phyloP scores from a whole-genome alignment of 2,888 invertebrate species.

The Patella ulyssiponensis region DNA sequence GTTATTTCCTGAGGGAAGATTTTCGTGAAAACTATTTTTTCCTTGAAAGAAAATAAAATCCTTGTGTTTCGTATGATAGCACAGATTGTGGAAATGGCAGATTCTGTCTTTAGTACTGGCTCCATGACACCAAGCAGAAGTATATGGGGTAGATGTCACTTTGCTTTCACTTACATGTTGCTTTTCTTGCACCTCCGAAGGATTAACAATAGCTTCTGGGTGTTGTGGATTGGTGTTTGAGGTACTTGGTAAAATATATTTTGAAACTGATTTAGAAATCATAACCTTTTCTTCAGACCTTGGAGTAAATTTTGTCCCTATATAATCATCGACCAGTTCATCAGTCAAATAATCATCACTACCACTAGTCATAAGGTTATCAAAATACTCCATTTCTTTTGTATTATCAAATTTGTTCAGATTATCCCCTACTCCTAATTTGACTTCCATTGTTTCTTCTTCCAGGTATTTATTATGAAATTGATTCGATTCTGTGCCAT shows the following conservation, averaged over 20 bases:
- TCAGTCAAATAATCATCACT: background rate
- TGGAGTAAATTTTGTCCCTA: background rate
- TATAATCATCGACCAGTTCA: background rate
- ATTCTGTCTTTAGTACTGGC: conserved; percentile 45
- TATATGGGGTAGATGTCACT: conserved; percentile 28
- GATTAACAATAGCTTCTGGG: background rate
- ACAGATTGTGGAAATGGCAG: conserved; percentile 73
- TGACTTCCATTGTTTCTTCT: background rate
- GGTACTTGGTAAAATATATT: background rate
- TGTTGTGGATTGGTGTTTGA: background rate
- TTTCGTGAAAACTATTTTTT: conserved; percentile 62
- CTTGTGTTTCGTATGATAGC: conserved; percentile 66
- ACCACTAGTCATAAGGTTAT: background rate
- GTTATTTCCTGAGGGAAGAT: conserved; percentile 60
- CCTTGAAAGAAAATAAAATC: conserved; percentile 71
- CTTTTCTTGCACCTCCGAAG: background rate
- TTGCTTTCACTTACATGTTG: background rate
- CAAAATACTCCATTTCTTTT: background rate
- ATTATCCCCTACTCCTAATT: background rate
- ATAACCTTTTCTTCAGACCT: background rate
- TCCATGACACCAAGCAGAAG: conserved; percentile 61
- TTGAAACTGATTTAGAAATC: background rate
- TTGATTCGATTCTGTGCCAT: background rate
- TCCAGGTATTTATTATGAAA: background rate
- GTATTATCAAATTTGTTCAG: background rate